Evolutionary conservation across 2,113 vertebrate genomes (phyloP).

Genomic region (Pavo muticus): DNA sequence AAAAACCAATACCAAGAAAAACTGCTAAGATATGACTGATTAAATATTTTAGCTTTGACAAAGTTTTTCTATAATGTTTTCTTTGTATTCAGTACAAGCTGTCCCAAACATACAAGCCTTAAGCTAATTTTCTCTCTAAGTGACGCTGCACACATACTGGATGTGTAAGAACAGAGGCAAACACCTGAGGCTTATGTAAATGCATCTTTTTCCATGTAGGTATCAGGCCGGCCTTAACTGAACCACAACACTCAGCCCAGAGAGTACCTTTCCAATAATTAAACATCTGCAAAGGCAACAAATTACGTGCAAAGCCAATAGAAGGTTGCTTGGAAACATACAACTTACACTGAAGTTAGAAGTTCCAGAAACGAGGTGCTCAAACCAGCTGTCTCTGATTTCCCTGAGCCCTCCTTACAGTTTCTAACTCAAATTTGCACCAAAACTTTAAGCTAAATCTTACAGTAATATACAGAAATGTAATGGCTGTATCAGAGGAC

Average conservation of each 20-base stretch:
- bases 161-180: neutral
- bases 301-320: neutral
- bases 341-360: neutral
- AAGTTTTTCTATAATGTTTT: neutral
- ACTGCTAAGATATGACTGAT: rapidly evolving
- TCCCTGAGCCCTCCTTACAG: neutral
- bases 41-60: neutral
- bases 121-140: neutral
- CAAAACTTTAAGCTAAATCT: no score
- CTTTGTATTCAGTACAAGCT: neutral
- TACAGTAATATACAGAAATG: no score
- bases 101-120: neutral
- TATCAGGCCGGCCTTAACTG: neutral
- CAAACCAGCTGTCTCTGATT: neutral
- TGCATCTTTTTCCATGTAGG: neutral
- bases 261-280: neutral
- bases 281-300: neutral
- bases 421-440: neutral
- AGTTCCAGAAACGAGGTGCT: neutral
- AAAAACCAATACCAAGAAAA: neutral
- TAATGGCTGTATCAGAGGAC: no score
- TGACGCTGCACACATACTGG: neutral
- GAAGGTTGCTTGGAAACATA: neutral
- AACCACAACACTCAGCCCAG: neutral
- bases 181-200: neutral